Evolutionary conservation across 2,888 invertebrate genomes (phyloP).

Genomic region (Acleris emargana): DNA sequence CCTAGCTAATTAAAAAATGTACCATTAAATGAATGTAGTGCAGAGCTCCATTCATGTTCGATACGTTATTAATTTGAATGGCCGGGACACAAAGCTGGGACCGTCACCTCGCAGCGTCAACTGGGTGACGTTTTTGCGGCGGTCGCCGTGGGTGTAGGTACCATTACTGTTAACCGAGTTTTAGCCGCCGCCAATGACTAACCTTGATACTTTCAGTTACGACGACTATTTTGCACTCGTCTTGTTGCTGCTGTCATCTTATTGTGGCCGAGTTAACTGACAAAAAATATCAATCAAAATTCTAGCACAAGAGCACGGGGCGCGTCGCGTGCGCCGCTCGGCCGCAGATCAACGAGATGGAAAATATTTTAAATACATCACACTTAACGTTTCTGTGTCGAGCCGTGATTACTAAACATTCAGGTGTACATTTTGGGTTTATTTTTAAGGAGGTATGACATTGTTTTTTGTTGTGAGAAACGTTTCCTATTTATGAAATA

Average conservation of each 20-base stretch:
- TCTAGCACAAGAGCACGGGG: constrained; percentile 81
- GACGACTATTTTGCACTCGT: constrained; percentile 80
- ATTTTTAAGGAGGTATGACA: constrained; percentile 47
- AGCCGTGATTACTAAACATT: constrained; percentile 63
- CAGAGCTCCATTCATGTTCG: constrained; percentile 65
- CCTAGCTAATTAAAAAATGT: constrained; percentile 65
- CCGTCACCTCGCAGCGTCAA: constrained; percentile 53
- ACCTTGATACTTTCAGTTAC: constrained; percentile 83
- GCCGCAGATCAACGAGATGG: constrained; percentile 61
- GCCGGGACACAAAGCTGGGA: constrained; percentile 68
- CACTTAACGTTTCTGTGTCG: constrained; percentile 53
- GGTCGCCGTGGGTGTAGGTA: constrained; percentile 63
- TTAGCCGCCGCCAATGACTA: constrained; percentile 72
- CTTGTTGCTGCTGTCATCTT: constrained; percentile 81
- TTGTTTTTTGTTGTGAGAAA: constrained; percentile 24
- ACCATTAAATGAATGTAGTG: constrained; percentile 57
- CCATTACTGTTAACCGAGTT: constrained; percentile 80
- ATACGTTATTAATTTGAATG: constrained; percentile 73
- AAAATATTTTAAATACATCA: constrained; percentile 58
- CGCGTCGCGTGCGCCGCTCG: constrained; percentile 64
- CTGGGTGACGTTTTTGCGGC: constrained; percentile 72
- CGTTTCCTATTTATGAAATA: constrained; percentile 5
- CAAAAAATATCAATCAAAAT: constrained; percentile 84
- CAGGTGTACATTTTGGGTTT: constrained; percentile 64
- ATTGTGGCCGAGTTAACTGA: constrained; percentile 80